Evolutionary conservation across 2,797 vertebrate species (phyloP), one percentile per base, ranked within the genome.

Genomic region (Staurois parvus): DNA sequence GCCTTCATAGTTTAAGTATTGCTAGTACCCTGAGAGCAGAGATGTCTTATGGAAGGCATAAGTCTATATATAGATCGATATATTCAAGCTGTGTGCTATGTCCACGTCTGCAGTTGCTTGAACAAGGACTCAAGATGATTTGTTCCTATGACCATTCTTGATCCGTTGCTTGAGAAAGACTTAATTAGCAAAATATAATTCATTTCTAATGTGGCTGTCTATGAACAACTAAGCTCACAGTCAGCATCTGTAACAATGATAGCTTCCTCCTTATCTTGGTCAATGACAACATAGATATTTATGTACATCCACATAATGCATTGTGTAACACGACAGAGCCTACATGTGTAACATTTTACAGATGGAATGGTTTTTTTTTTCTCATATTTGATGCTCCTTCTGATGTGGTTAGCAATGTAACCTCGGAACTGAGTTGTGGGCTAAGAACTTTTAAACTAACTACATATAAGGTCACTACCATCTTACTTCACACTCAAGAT

Each of bases 271-370:
- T 72, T 45, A 79, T 69, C 66, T 70, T 19, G 69, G 78, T 56
- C 17, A n/a, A 32, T 59, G 67, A 80, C 78, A 76, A 21, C 15
- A 83, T 90, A 91, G 91, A 74, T 86, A 0, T 90, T 76, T 91
- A 85, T 88, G 87, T 89, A 12, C 84, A 40, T 79, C 89, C 85
- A 86, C 88, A 85, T 86, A 88, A 91, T 92, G 88, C 82, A 13
- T 82, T 84, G 79, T 89, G 89, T 83, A 88, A 76, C 88, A 91
- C 88, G 88, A 90, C 91, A 90, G 90, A 91, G 88, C 82, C 19
- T 79, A 81, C 87, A 89, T 80, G 77, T 89, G 89, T 90, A 92
- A 91, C 88, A 88, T 90, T 89, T 90, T 89, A 85, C 88, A 89
- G 88, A 91, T 91, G 88, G 62, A 91, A 76, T 83, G 90, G 87